phyloP scores from a whole-genome alignment of 2,113 vertebrate species.

The Conger conger region DNA sequence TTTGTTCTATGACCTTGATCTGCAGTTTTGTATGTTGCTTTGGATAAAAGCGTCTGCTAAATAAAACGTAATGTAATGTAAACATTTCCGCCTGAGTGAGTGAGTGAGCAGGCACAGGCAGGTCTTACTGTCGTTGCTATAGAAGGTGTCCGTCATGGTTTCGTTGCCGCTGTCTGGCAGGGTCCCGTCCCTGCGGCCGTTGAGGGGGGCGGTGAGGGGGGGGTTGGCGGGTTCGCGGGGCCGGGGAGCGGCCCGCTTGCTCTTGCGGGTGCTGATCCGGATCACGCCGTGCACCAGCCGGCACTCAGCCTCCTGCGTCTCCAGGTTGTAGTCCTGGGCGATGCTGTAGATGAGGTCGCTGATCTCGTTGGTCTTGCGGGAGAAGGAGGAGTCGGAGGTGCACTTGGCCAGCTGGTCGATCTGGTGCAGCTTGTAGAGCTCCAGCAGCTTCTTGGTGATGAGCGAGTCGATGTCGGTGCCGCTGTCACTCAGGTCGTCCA shows the following conservation, averaged over 20 bases:
- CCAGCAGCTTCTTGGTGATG: constrained; percentile 93
- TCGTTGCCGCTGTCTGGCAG: constrained; percentile 88
- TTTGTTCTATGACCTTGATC: no score
- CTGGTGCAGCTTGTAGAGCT: constrained; percentile 96
- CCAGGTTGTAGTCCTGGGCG: constrained; percentile 94
- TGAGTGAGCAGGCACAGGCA: background rate
- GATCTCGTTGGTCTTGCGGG: constrained; percentile 96
- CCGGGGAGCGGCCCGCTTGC: constrained; percentile 56
- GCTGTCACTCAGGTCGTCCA: constrained; percentile 83
- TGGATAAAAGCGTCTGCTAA: no score
- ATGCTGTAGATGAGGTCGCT: constrained; percentile 97
- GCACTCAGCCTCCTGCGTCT: constrained; percentile 95
- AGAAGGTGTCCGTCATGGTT: constrained; percentile 85
- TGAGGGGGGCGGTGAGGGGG: constrained; percentile 47
- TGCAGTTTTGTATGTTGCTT: no score
- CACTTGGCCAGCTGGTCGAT: constrained; percentile 97
- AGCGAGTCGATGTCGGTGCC: constrained; percentile 90
- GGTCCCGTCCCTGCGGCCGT: constrained; percentile 64
- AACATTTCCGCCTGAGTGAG: no score
- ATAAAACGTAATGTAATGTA: no score
- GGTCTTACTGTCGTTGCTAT: constrained; percentile 81
- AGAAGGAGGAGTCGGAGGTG: constrained; percentile 93
- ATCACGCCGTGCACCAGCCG: constrained; percentile 93
- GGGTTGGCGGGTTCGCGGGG: constrained; percentile 38
- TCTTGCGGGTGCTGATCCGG: constrained; percentile 92